Evolutionary conservation across 2,113 vertebrate species (phyloP).

Genomic region (Toxotes chatareus): DNA sequence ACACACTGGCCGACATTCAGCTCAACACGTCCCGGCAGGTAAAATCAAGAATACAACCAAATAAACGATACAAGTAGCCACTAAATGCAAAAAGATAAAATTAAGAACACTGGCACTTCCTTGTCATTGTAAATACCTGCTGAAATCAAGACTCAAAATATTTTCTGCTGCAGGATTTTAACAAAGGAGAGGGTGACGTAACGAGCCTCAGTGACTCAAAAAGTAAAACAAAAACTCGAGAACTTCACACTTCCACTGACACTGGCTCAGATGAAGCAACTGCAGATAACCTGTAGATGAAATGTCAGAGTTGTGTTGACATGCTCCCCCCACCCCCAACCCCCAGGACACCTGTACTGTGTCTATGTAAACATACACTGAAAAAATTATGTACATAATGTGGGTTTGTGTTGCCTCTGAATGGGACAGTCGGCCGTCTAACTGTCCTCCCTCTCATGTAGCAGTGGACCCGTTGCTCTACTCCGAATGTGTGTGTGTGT

Average conservation of each 20-base stretch:
- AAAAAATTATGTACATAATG: constrained; percentile 70
- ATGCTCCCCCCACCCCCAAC: constrained; percentile 16
- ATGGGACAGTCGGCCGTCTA: constrained; percentile 15
- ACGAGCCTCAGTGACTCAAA: neutral
- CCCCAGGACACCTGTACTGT: constrained; percentile 49
- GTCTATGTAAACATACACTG: constrained; percentile 73
- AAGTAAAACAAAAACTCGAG: constrained; percentile 14
- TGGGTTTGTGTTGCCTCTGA: constrained; percentile 49
- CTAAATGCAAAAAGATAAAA: constrained; percentile 19
- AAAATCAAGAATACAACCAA: constrained; percentile 60
- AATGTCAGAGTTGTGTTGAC: constrained; percentile 51
- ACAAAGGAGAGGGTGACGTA: constrained; percentile 13
- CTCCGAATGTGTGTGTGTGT: constrained; percentile 27
- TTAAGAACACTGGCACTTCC: constrained; percentile 36
- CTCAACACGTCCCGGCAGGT: constrained; percentile 36
- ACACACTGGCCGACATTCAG: constrained; percentile 34
- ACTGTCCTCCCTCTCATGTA: constrained; percentile 44
- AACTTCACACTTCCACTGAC: constrained; percentile 45
- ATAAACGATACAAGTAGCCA: constrained; percentile 47
- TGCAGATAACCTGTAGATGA: constrained; percentile 58
- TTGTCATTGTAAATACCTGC: constrained; percentile 40
- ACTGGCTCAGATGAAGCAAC: constrained; percentile 63
- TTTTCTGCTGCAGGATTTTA: constrained; percentile 38
- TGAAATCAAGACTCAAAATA: constrained; percentile 14
- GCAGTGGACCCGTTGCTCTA: constrained; percentile 40